Conservation (phyloP, 2,113 vertebrate genomes). For the Corythornis vintsioides region DNA sequence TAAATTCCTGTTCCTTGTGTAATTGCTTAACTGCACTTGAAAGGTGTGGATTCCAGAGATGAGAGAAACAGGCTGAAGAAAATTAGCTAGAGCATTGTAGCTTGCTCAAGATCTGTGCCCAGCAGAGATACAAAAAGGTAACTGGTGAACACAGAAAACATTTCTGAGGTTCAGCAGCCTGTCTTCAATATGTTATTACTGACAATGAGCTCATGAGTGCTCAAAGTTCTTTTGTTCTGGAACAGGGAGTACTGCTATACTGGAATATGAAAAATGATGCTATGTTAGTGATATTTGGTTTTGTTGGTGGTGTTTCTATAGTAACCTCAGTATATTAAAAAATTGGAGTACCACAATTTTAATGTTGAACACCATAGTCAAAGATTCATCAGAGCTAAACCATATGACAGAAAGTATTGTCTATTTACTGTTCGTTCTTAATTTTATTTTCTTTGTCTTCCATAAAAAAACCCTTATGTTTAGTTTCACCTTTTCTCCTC, state of each 20-base stretch:
- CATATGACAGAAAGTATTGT: neutral
- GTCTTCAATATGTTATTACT: neutral
- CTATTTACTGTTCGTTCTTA: neutral
- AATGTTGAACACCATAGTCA: neutral
- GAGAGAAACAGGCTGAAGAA: conserved; percentile 35
- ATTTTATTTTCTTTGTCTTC: neutral
- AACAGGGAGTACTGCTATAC: neutral
- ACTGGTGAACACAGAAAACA: neutral
- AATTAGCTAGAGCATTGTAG: neutral
- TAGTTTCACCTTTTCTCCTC: neutral
- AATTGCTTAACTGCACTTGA: conserved; percentile 54
- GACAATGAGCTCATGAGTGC: neutral
- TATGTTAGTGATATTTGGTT: neutral
- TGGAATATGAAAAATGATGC: neutral
- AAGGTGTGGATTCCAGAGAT: conserved; percentile 41
- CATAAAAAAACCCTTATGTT: neutral
- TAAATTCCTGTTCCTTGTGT: conserved; percentile 40
- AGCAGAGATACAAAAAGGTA: neutral
- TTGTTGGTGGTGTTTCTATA: neutral
- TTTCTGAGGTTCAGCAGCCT: neutral
- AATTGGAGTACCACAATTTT: neutral
- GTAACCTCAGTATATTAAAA: neutral
- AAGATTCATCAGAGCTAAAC: neutral
- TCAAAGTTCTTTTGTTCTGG: neutral
- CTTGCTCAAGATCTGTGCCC: conserved; percentile 31